These are phyloP conservation scores for Sesamia inferens DNA, from an alignment of 2,888 invertebrate genomes.

Conservation along the genomic window DNA sequence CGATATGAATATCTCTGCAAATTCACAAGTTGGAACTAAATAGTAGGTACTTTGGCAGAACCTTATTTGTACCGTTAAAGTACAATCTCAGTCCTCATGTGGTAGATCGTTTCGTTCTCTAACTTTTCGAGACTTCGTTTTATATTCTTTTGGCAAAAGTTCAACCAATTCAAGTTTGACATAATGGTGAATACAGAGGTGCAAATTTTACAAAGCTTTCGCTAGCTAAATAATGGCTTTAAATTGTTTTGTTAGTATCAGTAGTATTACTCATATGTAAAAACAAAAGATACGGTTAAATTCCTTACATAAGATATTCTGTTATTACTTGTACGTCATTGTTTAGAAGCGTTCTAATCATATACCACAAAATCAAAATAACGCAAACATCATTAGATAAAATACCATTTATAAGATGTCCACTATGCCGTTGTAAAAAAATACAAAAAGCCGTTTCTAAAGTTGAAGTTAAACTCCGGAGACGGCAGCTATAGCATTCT, in stretches of 20 bases:
- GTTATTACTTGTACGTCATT: neutral
- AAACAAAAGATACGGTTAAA: too few species aligned
- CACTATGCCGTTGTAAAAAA: conserved; percentile 4
- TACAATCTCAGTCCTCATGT: neutral
- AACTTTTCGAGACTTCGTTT: neutral
- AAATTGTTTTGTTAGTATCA: neutral
- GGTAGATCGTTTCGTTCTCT: too few species aligned
- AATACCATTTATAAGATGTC: neutral
- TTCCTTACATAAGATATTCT: neutral
- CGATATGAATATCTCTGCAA: neutral
- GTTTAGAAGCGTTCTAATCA: neutral
- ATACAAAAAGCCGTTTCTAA: neutral
- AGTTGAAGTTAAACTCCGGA: conserved; percentile 13
- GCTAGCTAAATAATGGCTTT: neutral
- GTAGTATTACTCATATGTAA: too few species aligned
- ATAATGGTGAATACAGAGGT: conserved; percentile 2
- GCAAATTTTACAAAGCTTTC: neutral
- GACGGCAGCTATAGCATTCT: conserved; percentile 41
- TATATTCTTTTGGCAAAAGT: neutral
- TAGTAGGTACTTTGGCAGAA: too few species aligned
- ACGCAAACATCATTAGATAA: conserved; percentile 1
- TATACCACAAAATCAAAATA: neutral
- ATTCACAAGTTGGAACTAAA: neutral
- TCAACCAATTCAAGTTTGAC: neutral
- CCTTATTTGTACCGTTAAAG: neutral